These are phyloP conservation scores for Montipora efflorescens DNA, from an alignment of 64 coral and sea anemone genomes.

Conservation along the genomic window DNA sequence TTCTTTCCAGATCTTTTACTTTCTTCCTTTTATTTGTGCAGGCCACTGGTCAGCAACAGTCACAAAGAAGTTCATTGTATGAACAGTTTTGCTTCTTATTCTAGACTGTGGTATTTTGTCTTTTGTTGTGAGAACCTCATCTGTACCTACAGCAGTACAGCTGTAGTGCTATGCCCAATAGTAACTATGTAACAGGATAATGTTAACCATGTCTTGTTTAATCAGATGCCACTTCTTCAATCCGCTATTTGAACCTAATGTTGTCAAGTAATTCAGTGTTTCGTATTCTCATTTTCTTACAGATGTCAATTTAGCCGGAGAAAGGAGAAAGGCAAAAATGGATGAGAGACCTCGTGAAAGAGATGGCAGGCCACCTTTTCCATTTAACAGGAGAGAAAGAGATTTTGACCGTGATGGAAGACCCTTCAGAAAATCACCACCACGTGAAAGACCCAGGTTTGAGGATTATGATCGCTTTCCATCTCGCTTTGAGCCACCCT, in stretches of 20 bases:
- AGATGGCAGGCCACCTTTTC: conserved; percentile 39
- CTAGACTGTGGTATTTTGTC: neutral
- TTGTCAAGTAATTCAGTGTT: neutral
- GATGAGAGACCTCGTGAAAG: conserved; percentile 62
- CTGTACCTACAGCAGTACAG: too few relatives aligned
- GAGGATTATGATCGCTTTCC: conserved; percentile 68
- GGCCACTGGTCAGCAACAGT: neutral
- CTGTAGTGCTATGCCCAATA: too few relatives aligned
- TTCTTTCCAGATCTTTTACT: neutral
- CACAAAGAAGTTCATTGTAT: neutral
- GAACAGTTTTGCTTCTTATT: neutral
- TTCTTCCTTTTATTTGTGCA: neutral
- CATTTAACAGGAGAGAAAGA: conserved; percentile 25
- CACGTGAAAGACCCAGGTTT: conserved; percentile 47
- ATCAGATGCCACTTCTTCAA: too few relatives aligned
- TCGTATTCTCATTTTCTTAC: neutral
- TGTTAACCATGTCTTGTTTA: too few relatives aligned
- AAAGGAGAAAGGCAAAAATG: conserved; percentile 82
- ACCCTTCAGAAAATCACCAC: conserved; percentile 61
- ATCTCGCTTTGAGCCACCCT: conserved; percentile 74
- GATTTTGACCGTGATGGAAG: conserved; percentile 59
- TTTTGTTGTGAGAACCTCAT: too few relatives aligned
- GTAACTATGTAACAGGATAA: too few relatives aligned
- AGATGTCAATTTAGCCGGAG: conserved; percentile 99
- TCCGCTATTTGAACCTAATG: neutral